Evolutionary conservation across 1,140 invertebrate genomes (phyloP).

Genomic region (Asobara japonica): DNA sequence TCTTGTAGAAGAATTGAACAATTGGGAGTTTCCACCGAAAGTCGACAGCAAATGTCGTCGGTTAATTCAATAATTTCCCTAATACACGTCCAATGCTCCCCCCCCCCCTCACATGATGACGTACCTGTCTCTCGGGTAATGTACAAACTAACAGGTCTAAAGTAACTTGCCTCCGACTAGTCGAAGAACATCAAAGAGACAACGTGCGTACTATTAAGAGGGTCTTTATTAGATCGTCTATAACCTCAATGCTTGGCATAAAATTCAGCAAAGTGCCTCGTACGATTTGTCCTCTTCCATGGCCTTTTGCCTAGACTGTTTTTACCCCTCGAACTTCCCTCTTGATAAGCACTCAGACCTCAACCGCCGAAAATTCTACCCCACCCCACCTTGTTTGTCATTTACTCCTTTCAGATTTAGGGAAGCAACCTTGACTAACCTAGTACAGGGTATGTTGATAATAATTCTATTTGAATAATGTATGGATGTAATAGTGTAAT

Average conservation of each 20-base stretch:
- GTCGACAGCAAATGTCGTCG: no score
- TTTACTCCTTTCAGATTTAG: no score
- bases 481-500: no score
- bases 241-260: slow-evolving; percentile 42
- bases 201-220: slow-evolving; percentile 37
- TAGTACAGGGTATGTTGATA: no score
- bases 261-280: slow-evolving; percentile 45
- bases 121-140: slow-evolving; percentile 23
- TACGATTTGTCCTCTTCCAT: slow-evolving; percentile 4
- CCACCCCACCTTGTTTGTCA: no score
- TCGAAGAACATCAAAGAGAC: slow-evolving; percentile 47
- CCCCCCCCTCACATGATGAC: neutral
- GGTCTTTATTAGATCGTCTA: slow-evolving; percentile 48
- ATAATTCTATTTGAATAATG: no score
- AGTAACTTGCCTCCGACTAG: slow-evolving; percentile 42
- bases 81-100: slow-evolving; percentile 21
- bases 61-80: neutral
- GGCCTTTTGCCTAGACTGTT: neutral
- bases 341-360: neutral
- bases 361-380: neutral
- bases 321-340: slow-evolving; percentile 18
- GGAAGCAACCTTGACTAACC: no score
- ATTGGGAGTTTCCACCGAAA: no score
- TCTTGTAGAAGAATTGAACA: no score
- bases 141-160: slow-evolving; percentile 36